Conservation (phyloP, 2,113 vertebrate genomes). For the Takifugu flavidus region DNA sequence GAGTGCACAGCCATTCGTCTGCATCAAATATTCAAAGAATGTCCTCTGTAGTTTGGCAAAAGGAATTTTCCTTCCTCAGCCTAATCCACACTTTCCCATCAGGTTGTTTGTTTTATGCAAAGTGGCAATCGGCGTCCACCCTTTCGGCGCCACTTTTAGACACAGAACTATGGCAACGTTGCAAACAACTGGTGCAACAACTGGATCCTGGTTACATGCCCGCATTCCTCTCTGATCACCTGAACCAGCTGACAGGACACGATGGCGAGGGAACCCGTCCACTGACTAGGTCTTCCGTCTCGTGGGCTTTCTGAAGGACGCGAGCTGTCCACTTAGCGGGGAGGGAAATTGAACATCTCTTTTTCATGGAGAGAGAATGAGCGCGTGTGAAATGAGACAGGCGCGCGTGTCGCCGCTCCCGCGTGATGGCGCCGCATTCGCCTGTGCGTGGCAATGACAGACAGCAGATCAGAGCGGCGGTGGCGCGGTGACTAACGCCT, state of each 20-base stretch:
- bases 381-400: conserved; percentile 44
- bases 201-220: conserved; percentile 4
- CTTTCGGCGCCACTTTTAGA: conserved; percentile 7
- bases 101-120: background rate
- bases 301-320: conserved; percentile 59
- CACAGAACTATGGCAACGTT: conserved; percentile 13
- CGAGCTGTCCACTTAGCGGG: conserved; percentile 61
- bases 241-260: conserved; percentile 51
- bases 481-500: conserved; percentile 58
- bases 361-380: conserved; percentile 48
- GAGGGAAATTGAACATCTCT: conserved; percentile 68
- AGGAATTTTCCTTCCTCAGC: conserved; percentile 53
- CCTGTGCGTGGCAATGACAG: conserved; percentile 55
- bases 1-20: conserved; percentile 77
- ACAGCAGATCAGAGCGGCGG: conserved; percentile 60
- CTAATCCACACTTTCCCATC: conserved; percentile 36
- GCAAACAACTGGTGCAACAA: conserved; percentile 3
- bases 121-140: conserved; percentile 1
- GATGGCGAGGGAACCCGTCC: conserved; percentile 54
- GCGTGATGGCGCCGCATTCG: conserved; percentile 47
- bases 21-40: conserved; percentile 80
- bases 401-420: conserved; percentile 21
- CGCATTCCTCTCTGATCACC: conserved; percentile 47
- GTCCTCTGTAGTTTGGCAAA: conserved; percentile 58
- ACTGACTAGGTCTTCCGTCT: conserved; percentile 55